Conservation (phyloP, 2,888 invertebrate genomes). For the Mamestra brassicae region DNA sequence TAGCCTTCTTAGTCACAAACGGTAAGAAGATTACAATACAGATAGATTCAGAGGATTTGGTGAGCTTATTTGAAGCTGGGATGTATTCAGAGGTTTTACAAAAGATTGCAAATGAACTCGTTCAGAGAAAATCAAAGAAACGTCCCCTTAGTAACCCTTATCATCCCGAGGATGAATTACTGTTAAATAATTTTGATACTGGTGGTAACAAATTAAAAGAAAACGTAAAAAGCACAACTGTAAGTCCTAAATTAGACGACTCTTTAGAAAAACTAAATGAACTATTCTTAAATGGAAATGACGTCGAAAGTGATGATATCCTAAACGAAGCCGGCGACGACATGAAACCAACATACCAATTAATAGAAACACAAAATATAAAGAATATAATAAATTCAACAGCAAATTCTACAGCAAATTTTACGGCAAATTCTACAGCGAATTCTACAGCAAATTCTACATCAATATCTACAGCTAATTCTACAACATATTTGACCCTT, state of each 20-base stretch:
- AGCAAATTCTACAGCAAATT: background rate
- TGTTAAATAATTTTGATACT: constrained; percentile 38
- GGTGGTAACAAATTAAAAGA: constrained; percentile 1
- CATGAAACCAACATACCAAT: background rate
- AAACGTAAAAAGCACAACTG: background rate
- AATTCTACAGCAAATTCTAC: too few relatives aligned
- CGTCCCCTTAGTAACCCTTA: constrained; percentile 73
- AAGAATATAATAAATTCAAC: background rate
- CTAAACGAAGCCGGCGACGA: constrained; percentile 46
- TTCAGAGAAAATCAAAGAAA: constrained; percentile 50
- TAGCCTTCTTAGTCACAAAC: constrained; percentile 34
- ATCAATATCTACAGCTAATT: background rate
- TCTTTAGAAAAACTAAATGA: constrained; percentile 70
- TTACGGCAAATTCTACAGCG: too few relatives aligned
- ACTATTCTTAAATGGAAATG: constrained; percentile 61
- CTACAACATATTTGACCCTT: background rate
- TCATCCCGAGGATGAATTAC: constrained; percentile 77
- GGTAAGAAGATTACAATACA: constrained; percentile 70
- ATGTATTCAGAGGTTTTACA: constrained; percentile 59
- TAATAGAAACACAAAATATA: background rate
- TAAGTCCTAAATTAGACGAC: background rate
- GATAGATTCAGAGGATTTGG: constrained; percentile 71
- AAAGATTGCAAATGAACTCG: constrained; percentile 61
- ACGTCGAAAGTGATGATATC: constrained; percentile 57
- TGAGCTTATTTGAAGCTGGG: constrained; percentile 65